A percentile compares a stretch with the other conserved stretches of the same genome.
Conservation (phyloP, 2,888 invertebrate species). For the Gymnoscelis rufifasciata region DNA sequence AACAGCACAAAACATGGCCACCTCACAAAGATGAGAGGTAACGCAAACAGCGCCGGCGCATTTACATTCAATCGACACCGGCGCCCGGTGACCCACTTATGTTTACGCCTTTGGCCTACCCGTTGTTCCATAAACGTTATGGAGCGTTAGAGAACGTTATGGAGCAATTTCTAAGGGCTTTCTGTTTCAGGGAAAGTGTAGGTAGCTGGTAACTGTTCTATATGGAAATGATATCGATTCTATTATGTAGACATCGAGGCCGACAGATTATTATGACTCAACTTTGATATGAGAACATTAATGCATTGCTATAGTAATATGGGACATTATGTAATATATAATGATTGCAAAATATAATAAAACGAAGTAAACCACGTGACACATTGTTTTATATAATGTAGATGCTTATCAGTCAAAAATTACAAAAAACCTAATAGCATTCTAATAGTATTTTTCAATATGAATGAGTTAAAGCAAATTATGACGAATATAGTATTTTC, state of each 20-base stretch:
- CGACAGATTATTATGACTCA: too few species aligned
- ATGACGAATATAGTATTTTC: too few species aligned
- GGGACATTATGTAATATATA: too few species aligned
- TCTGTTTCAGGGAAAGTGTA: slow-evolving; percentile 9
- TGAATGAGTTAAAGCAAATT: too few species aligned
- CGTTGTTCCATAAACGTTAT: slow-evolving; percentile 22
- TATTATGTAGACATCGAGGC: not conserved
- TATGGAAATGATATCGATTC: not conserved
- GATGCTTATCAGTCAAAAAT: too few species aligned
- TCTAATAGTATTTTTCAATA: too few species aligned
- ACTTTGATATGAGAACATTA: too few species aligned
- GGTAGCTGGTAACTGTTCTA: not conserved
- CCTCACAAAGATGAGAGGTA: slow-evolving; percentile 47
- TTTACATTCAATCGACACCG: slow-evolving; percentile 65
- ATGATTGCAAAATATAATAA: too few species aligned
- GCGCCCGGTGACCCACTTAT: slow-evolving; percentile 57
- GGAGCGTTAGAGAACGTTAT: not conserved
- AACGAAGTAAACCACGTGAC: too few species aligned
- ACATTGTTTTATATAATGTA: too few species aligned
- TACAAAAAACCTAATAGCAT: too few species aligned
- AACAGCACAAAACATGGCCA: slow-evolving; percentile 23
- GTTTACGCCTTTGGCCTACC: slow-evolving; percentile 28
- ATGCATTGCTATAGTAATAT: too few species aligned
- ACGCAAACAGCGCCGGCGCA: slow-evolving; percentile 49
- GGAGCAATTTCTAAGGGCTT: not conserved